phyloP scores from a whole-genome alignment of 1,140 invertebrate species.

The Medauroidea extradentata region DNA sequence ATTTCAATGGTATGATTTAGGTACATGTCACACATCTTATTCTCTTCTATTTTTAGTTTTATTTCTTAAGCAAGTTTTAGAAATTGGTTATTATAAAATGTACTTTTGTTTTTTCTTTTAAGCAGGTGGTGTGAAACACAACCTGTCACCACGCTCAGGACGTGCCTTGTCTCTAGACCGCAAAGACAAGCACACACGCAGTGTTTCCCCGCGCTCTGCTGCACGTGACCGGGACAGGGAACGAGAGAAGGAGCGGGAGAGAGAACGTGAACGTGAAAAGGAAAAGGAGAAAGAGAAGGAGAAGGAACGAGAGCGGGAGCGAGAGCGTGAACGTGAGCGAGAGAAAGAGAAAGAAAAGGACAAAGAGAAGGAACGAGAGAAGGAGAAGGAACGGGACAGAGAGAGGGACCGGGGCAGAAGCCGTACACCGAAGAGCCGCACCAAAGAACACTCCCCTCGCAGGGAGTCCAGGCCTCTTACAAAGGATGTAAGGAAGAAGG shows the following conservation, averaged over 20 bases:
- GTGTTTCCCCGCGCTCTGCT: constrained; percentile 17
- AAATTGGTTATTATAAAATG: no score
- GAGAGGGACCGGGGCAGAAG: constrained; percentile 37
- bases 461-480: constrained; percentile 26
- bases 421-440: constrained; percentile 31
- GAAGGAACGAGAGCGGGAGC: no score
- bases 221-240: constrained; percentile 27
- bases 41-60: no score
- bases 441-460: constrained; percentile 37
- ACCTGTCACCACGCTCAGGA: constrained; percentile 3
- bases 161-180: constrained; percentile 21
- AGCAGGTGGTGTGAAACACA: background rate
- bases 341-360: constrained; percentile 34
- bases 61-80: no score
- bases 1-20: no score
- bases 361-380: constrained; percentile 31
- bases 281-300: no score
- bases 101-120: no score
- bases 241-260: constrained; percentile 29
- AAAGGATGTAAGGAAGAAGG: constrained; percentile 17
- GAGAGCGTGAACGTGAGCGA: no score
- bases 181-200: constrained; percentile 22
- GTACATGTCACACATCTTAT: no score
- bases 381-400: constrained; percentile 29
- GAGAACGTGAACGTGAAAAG: constrained; percentile 29